phyloP scores from a whole-genome alignment of 2,113 vertebrate genomes.

The Solenodon paradoxus region DNA sequence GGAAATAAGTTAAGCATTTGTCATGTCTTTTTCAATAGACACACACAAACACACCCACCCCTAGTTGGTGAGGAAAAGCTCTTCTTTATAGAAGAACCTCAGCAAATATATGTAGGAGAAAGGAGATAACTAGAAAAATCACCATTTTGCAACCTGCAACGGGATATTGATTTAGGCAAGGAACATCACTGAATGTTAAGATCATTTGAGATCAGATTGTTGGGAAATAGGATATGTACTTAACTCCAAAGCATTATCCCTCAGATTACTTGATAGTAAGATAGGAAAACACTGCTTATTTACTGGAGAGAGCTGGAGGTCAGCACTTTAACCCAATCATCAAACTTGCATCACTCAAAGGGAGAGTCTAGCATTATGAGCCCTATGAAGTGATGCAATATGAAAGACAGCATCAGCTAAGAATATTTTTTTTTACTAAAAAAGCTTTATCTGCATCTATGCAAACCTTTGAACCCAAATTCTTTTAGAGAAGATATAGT shows the following conservation, averaged over 20 bases:
- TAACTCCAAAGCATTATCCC: background rate
- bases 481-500: background rate
- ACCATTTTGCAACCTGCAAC: background rate
- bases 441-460: background rate
- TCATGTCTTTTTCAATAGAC: background rate
- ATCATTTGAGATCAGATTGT: background rate
- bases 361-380: background rate
- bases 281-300: background rate
- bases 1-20: background rate
- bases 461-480: background rate
- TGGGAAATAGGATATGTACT: background rate
- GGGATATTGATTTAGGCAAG: background rate
- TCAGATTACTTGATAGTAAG: background rate
- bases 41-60: background rate
- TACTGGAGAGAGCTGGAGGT: background rate
- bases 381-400: background rate
- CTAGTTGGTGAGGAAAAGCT: background rate
- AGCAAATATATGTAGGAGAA: background rate
- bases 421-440: background rate
- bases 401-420: background rate
- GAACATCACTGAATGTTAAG: background rate
- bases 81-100: background rate
- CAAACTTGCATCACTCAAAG: background rate
- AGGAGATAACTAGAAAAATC: background rate
- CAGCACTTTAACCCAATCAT: background rate